Evolutionary conservation across 2,113 vertebrate genomes (phyloP), one percentile per base, ranked within the genome.

Genomic region (Tichodroma muraria): DNA sequence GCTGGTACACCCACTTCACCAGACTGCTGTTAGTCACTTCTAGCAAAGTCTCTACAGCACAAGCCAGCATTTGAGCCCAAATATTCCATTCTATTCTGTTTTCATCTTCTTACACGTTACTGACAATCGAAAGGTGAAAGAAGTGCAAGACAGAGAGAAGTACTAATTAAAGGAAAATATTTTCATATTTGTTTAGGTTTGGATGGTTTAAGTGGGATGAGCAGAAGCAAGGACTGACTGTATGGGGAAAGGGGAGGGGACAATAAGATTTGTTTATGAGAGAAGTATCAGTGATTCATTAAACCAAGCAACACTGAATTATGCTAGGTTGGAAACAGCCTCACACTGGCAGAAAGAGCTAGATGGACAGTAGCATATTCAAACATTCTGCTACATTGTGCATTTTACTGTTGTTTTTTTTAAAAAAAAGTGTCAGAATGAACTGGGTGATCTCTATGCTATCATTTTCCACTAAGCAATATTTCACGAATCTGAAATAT

Each of bases 11-110:
- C 93, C 93, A 93, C 92, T 38, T 61, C 75, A 31, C 13, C 80
- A 94, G 78, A 65, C 71, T 93, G 78, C 72, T 80, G 35, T 63
- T 92, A 96, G 82, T 90, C 71, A 95, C 80, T 93, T 83, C 71
- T 85, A 93, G 56, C 72, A 80, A 44, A 54, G 22, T 40, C 56
- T 47, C 45, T 66, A 4, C 2, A 52, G 54, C 54, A 89, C 42
- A 54, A 80, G 11, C 38, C 22, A 14, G 12, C 35, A 30, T 63
- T 25, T 20, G 79, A 93, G 64, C 81, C 60, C 11, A 7, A 70
- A 73, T 80, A 73, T 31, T 82, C 60, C 81, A 47, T 92, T 80
- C 27, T 63, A 27, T 66, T 77, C 45, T 57, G 20, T 57, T 95
- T 95, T 63, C 60, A 40, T 85, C 59, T 75, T 84, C 64, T 52